These are phyloP conservation scores for Nothobranchius kuhntae DNA, from an alignment of 2,113 vertebrate species.

Conservation along the genomic window DNA sequence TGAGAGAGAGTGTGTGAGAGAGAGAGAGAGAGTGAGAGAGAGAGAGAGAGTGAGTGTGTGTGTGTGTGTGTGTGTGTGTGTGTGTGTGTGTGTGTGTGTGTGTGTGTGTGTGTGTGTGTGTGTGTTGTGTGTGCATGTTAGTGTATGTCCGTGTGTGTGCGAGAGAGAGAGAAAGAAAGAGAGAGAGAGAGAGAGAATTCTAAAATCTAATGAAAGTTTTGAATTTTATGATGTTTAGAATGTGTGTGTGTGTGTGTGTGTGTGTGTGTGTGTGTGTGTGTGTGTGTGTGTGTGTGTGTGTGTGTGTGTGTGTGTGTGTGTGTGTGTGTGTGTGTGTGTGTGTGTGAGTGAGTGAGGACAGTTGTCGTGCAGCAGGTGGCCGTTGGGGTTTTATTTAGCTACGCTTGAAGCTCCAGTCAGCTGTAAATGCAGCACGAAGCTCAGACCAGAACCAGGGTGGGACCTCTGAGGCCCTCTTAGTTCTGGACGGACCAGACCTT, in stretches of 20 bases:
- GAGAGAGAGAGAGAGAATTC: too few species aligned
- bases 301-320: slow-evolving; percentile 23
- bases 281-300: slow-evolving; percentile 8
- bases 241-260: neutral
- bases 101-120: too few species aligned
- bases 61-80: too few species aligned
- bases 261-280: slow-evolving; percentile 22
- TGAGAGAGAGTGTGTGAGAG: too few species aligned
- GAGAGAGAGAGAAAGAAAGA: too few species aligned
- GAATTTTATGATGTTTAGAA: too few species aligned
- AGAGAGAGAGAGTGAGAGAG: too few species aligned
- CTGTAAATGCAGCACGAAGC: slow-evolving; percentile 12
- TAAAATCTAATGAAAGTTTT: too few species aligned
- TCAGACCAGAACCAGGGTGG: slow-evolving; percentile 11
- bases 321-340: slow-evolving; percentile 3
- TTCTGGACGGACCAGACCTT: neutral
- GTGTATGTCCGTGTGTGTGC: too few species aligned
- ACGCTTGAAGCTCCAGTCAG: slow-evolving; percentile 31
- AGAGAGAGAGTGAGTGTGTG: too few species aligned
- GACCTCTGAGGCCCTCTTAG: neutral
- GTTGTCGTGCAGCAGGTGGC: slow-evolving; percentile 55
- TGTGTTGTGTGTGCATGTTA: too few species aligned
- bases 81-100: too few species aligned
- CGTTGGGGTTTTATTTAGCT: slow-evolving; percentile 56
- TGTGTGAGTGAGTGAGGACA: slow-evolving; percentile 8